These are phyloP conservation scores for Dioctria rufipes DNA, from an alignment of 2,888 invertebrate species.

Conservation along the genomic window DNA sequence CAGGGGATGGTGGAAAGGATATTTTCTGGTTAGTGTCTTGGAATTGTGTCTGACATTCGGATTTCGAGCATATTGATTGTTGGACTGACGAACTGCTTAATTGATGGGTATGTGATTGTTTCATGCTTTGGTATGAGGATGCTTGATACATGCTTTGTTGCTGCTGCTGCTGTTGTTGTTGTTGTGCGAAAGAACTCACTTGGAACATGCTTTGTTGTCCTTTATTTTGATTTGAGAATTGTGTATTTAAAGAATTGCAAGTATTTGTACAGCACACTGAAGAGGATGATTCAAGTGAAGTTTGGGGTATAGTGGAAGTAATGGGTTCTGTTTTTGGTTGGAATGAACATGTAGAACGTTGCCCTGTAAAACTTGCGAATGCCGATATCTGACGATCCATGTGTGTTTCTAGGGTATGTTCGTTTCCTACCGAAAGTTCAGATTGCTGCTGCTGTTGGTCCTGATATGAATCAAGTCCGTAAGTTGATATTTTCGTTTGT, in stretches of 20 bases:
- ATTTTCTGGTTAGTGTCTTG: slow-evolving; percentile 67
- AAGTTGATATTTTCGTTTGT: slow-evolving; percentile 61
- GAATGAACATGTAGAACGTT: slow-evolving; percentile 66
- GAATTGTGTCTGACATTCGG: slow-evolving; percentile 56
- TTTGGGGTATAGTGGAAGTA: slow-evolving; percentile 62
- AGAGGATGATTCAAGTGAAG: slow-evolving; percentile 59
- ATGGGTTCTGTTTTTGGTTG: slow-evolving; percentile 68
- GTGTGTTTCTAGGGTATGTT: slow-evolving; percentile 5
- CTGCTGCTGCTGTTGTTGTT: slow-evolving; percentile 64
- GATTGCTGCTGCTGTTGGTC: slow-evolving; percentile 10
- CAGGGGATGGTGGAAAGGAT: slow-evolving; percentile 68
- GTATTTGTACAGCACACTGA: background rate
- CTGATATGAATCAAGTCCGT: background rate
- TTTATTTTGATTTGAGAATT: slow-evolving; percentile 60
- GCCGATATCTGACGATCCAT: slow-evolving; percentile 65
- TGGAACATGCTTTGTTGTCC: slow-evolving; percentile 62
- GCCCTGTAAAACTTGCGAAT: slow-evolving; percentile 67
- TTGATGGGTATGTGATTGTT: slow-evolving; percentile 47
- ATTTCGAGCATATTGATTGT: slow-evolving; percentile 56
- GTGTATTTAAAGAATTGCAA: background rate
- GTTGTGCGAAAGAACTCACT: slow-evolving; percentile 64
- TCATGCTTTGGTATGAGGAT: slow-evolving; percentile 54
- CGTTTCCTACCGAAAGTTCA: slow-evolving; percentile 34
- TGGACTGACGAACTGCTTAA: slow-evolving; percentile 2
- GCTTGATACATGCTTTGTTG: slow-evolving; percentile 64